Conservation (phyloP, 2,888 invertebrate genomes). For the Nudaria mundana region DNA sequence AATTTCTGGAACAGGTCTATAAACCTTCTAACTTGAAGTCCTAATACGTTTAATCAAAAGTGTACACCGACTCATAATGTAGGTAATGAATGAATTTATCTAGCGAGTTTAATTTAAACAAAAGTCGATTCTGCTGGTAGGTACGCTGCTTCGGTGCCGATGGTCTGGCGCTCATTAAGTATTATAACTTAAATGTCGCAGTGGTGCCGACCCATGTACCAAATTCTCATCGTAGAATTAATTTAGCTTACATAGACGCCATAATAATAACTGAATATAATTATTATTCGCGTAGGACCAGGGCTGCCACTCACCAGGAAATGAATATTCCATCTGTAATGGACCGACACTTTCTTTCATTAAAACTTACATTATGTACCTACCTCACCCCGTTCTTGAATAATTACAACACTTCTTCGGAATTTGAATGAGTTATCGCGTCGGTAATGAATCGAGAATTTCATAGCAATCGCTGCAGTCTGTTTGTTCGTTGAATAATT, state of each 20-base stretch:
- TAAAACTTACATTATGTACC: slow-evolving; percentile 57
- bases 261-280: slow-evolving; percentile 59
- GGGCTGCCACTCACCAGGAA: slow-evolving; percentile 39
- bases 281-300: slow-evolving; percentile 45
- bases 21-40: too few relatives aligned
- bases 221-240: slow-evolving; percentile 53
- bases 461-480: slow-evolving; percentile 30
- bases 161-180: slow-evolving; percentile 39
- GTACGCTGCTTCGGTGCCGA: slow-evolving; percentile 19
- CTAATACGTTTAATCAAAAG: slow-evolving; percentile 6
- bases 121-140: too few relatives aligned
- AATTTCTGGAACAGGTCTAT: too few relatives aligned
- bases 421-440: slow-evolving; percentile 42
- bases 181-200: slow-evolving; percentile 48
- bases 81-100: slow-evolving; percentile 16
- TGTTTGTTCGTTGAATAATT: slow-evolving; percentile 30
- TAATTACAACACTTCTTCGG: slow-evolving; percentile 49
- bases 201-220: slow-evolving; percentile 40
- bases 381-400: slow-evolving; percentile 43
- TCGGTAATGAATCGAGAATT: slow-evolving; percentile 40
- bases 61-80: slow-evolving; percentile 7
- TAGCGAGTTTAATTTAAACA: slow-evolving; percentile 23
- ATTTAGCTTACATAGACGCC: slow-evolving; percentile 51
- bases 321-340: slow-evolving; percentile 60
- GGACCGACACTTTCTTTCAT: slow-evolving; percentile 59